Evolutionary conservation across 2,888 invertebrate genomes (phyloP), one percentile per base, ranked within the genome.

Genomic region (Nomada goodeniana): DNA sequence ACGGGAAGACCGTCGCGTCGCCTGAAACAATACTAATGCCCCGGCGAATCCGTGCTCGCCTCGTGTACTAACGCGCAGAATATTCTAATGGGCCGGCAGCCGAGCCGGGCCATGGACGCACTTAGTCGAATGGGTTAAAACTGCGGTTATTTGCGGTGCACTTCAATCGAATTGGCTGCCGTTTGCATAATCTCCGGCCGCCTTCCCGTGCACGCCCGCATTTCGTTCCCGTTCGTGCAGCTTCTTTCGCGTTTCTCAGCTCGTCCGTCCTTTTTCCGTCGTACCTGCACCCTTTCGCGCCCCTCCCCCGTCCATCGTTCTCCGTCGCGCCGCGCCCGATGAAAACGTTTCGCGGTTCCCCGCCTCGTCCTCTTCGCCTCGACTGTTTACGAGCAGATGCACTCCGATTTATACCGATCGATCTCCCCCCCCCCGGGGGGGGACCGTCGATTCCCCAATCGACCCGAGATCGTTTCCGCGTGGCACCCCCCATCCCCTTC

Each of bases 71-170:
- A 65, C 67, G 81, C 59, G 68, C 61, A 84, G 86, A 89, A 90
- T 90, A 91, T 91, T 91, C 89, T 91, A 91, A 92, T 91, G 90
- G 88, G 78, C 47, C 47, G 79, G 60, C 70, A 80, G 76, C 69
- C 82, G 73, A 68, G 77, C 60, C 76, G 75, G 72, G 68, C 59
- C 76, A 78, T 78, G 64, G 75, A 59, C 72, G 90, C 92, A 90
- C 91, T 92, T 92, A 91, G 90, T 79, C 88, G 89, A 91, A 91
- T 89, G 90, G 88, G 90, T 91, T 91, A 91, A 92, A 93, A 92
- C 92, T 92, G 90, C 91, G 89, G 92, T 93, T 93, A 92, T 93
- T 93, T 93, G 92, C 91, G 91, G 89, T 91, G 93, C 93, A 93
- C 92, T 93, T 91, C 90, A 91, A 92, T 92, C 93, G 93, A 92